Base-by-base conservation (phyloP, 2,113 vertebrate genomes). In the Phyllostomus hastatus region DNA sequence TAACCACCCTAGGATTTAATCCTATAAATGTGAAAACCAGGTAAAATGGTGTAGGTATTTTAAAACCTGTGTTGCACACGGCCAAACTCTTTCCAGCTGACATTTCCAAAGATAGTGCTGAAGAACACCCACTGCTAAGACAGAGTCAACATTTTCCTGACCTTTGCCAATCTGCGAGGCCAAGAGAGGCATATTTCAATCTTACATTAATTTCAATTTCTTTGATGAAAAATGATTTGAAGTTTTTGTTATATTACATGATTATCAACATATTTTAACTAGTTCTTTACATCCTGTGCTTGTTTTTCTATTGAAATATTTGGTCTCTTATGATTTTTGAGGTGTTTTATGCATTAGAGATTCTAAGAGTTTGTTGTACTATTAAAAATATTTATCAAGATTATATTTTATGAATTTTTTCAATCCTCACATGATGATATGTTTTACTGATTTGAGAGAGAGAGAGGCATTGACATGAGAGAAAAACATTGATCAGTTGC, bases 1-100 rank as follows among this genome's bases (percentile, higher is more conserved):
- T 75, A 31, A 84, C 48, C 59, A 88, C 35, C 89, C 41, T 69
- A 80, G 73, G 79, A 90, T 75, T 89, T 94, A 95, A 95, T 75
- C 75, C 46, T 86, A 73, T 93, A 94, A 87, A 89, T 75, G 50
- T 50, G 38, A 94, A 91, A 76, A 57, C 38, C 57, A 87, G 57
- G 69, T 69, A 48, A 90, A 96, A 72, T 48, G 38, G 35, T 7
- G 7, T 38, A 75, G 76, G 14, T 78, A 48, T 86, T 89, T 97
- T 91, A 70, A 94, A 61, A 88, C 17, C 16, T 67, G 86, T 50
- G 17, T 57, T 52, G 14, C 10, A 75, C 20, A 22, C 31, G 66
- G 79, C 38, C 28, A 83, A 72, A 93, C 35, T 76, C 48, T 76
- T 91, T 91, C 26, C 64, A 75, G 83, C 20, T 94, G 52, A 14